These are phyloP conservation scores for Lagenorhynchus albirostris DNA, from an alignment of 2,113 vertebrate species.

Conservation along the genomic window DNA sequence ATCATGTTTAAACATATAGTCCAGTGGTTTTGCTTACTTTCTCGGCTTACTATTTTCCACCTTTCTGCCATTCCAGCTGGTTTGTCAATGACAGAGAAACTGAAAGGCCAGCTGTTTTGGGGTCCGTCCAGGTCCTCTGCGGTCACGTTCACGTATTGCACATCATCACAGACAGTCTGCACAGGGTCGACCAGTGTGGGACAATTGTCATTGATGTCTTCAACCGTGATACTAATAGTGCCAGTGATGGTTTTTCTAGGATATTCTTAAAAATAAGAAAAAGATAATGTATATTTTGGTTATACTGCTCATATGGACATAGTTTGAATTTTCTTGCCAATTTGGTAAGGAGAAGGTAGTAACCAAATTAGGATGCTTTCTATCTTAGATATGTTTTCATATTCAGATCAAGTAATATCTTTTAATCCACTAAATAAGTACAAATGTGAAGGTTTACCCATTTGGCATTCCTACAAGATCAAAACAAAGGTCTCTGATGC, in stretches of 20 bases:
- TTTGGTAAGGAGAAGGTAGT: not conserved
- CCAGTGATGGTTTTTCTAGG: constrained; percentile 90
- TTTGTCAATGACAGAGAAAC: constrained; percentile 83
- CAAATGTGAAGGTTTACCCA: not conserved
- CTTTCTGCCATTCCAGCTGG: constrained; percentile 72
- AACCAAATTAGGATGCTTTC: not conserved
- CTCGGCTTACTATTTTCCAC: constrained; percentile 85
- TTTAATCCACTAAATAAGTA: not conserved
- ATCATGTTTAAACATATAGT: not conserved
- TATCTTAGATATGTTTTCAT: not conserved
- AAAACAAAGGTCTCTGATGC: not conserved
- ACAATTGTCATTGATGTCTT: constrained; percentile 93
- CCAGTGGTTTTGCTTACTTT: constrained; percentile 82
- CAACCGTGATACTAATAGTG: constrained; percentile 87
- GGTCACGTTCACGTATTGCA: constrained; percentile 82
- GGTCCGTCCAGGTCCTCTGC: constrained; percentile 86
- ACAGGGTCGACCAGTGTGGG: constrained; percentile 81
- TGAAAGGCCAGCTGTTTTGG: constrained; percentile 88
- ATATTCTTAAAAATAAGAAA: constrained; percentile 75
- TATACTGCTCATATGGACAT: not conserved
- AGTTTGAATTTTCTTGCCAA: not conserved
- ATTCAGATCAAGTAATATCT: not conserved
- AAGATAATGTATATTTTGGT: not conserved
- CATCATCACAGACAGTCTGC: constrained; percentile 82
- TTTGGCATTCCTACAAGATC: not conserved